phyloP scores from a whole-genome alignment of 2,113 vertebrate genomes.

The Craseonycteris thonglongyai region DNA sequence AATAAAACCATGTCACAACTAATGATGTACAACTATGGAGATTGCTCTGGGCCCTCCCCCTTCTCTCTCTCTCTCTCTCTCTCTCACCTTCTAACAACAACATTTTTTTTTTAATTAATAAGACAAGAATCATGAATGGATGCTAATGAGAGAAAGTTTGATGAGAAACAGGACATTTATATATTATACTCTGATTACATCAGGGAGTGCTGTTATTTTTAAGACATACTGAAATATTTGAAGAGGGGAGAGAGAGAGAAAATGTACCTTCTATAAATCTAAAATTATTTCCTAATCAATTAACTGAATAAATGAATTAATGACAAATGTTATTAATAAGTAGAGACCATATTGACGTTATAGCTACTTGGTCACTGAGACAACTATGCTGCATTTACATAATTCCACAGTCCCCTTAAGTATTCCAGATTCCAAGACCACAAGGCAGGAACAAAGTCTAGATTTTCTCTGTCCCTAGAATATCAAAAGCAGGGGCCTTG shows the following conservation, averaged over 20 bases:
- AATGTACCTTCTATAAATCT: neutral
- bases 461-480: neutral
- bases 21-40: too few species aligned
- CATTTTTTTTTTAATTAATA: too few species aligned
- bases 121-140: neutral
- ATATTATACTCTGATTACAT: neutral
- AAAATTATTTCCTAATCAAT: neutral
- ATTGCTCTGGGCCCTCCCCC: too few species aligned
- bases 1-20: too few species aligned
- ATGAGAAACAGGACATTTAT: neutral
- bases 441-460: neutral
- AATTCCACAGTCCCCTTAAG: neutral
- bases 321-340: neutral
- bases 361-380: neutral
- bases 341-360: neutral
- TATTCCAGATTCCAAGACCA: neutral
- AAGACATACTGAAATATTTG: neutral
- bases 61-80: too few species aligned
- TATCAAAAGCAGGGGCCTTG: neutral
- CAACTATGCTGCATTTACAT: neutral
- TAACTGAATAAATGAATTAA: neutral
- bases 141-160: neutral
- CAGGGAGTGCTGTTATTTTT: neutral
- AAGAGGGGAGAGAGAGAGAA: neutral
- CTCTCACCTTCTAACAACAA: too few species aligned